Base-by-base conservation (phyloP, 2,888 invertebrate genomes). In the Campoletis raptor region DNA sequence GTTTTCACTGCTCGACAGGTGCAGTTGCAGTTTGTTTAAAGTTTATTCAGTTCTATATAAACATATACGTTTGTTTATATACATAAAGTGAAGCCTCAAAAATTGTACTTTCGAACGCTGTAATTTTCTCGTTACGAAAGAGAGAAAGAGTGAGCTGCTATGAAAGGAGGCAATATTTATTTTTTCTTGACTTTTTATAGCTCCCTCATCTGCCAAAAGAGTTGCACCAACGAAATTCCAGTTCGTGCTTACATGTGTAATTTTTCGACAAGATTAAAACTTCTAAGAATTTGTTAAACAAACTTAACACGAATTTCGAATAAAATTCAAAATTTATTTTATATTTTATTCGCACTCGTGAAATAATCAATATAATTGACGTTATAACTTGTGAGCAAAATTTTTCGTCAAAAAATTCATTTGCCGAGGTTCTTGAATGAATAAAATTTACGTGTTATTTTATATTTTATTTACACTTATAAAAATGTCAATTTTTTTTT, bases 1-100 rank as follows among this genome's bases (percentile, higher is more conserved):
- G 15, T 73, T 73, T 81, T 81, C 42, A 67, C 52, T 42, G 81
- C 81, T 42, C 81, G 81, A 74, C 81, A 74, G 81, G 74, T 74
- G 81, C 66, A 54, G 40, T 18, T 64, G 80, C 80, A 70, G 30
- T 12, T n/a, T 77, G 48, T 76, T 64, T 30, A 37, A 12, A 36
- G 61, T 61, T 72, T 12, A 79, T 54, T 54, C 78, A 69, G 69
- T 15, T 69, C 54, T 40, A 69, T 18, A 40, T 45, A 52, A 40
- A 52, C 45, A 54, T 69, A 40, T 64, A 37, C 30, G 10, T 52
- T 3, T 52, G 30, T 52, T 48, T 61, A 61, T 74, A 42, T 37
- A 40, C 40, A 74, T 42, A 61, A 74, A 74, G 74, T 74, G 24
- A 42, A 61, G 24, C 61, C 74, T 74, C 61, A 36, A 61, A 61